Conservation (phyloP, 2,797 vertebrate genomes). For the Tachyglossus aculeatus region DNA sequence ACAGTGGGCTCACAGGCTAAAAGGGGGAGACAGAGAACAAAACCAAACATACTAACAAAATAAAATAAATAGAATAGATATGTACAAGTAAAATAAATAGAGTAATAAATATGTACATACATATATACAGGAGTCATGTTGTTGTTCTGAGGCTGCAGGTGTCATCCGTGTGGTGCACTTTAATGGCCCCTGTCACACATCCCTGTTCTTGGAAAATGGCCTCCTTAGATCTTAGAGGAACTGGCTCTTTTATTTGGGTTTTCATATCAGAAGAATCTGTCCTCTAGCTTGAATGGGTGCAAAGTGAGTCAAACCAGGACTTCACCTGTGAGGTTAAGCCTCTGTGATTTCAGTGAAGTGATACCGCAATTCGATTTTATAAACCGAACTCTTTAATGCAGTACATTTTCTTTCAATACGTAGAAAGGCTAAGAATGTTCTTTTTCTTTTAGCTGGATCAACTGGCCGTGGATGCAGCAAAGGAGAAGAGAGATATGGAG, state of each 20-base stretch:
- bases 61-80: no score
- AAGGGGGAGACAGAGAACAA: no score
- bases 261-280: constrained; percentile 2
- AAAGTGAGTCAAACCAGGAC: constrained; percentile 37
- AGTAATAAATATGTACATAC: no score
- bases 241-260: constrained; percentile 34
- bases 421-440: constrained; percentile 10
- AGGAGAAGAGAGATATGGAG: constrained; percentile 97
- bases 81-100: no score
- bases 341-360: constrained; percentile 19
- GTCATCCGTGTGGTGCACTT: neutral
- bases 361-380: constrained; percentile 9
- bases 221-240: constrained; percentile 22
- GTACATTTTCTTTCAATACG: neutral
- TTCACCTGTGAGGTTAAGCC: constrained; percentile 48
- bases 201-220: constrained; percentile 23
- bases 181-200: constrained; percentile 1
- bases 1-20: no score
- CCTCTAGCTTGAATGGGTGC: constrained; percentile 46
- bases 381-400: no score
- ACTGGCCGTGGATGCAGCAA: constrained; percentile 91
- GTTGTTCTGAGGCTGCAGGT: constrained; percentile 36
- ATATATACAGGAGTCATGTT: no score
- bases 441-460: constrained; percentile 86
- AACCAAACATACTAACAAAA: no score